Percentiles rank a stretch among this genome's conserved stretches.
Conservation (phyloP, 2,113 vertebrate species). For the Pollimyrus isidori region DNA sequence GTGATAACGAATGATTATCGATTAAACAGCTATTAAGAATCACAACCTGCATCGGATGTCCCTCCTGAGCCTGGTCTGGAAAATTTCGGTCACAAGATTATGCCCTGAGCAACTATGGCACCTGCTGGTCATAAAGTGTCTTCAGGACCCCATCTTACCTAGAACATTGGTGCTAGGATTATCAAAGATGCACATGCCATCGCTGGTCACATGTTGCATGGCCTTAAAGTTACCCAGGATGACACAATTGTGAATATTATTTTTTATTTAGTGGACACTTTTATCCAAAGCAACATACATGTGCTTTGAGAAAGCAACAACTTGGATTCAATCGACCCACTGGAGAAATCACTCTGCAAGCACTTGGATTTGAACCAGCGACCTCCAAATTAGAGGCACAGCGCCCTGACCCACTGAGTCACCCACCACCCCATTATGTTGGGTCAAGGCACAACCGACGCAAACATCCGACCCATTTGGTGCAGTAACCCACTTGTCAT, state of each 20-base stretch:
- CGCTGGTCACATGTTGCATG: background rate
- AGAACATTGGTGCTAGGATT: background rate
- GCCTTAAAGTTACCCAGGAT: background rate
- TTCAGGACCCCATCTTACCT: background rate
- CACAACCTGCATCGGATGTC: background rate
- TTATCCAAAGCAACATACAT: background rate
- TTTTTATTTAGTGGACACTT: background rate
- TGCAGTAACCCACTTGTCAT: background rate
- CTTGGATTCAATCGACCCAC: background rate
- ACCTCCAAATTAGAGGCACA: background rate
- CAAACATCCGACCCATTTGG: background rate
- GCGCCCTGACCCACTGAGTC: background rate
- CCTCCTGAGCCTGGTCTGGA: background rate
- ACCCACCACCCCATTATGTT: background rate
- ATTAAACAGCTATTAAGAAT: constrained; percentile 11
- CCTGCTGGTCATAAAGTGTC: background rate
- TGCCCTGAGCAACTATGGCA: background rate
- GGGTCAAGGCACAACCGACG: background rate
- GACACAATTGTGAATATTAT: background rate
- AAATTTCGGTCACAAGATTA: background rate
- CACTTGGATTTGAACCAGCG: background rate
- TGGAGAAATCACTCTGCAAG: background rate
- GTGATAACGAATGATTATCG: background rate
- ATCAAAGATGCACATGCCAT: background rate
- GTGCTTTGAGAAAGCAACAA: background rate